Conservation (phyloP, 2,888 invertebrate genomes). For the Drosophila crucigera region DNA sequence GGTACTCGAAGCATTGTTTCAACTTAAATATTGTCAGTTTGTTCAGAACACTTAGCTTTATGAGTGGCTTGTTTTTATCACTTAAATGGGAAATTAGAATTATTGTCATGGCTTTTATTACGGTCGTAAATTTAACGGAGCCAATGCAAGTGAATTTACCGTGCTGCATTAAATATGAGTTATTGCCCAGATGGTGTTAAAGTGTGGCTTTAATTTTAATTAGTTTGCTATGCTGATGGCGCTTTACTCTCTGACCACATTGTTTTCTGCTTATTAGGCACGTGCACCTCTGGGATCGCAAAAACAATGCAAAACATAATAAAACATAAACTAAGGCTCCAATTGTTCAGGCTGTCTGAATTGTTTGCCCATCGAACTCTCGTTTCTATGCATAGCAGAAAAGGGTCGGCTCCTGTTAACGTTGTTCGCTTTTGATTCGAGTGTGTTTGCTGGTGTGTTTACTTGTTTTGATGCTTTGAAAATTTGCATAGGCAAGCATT, state of each 20-base stretch:
- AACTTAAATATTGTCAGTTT: conserved; percentile 36
- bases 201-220: conserved; percentile 73
- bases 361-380: conserved; percentile 39
- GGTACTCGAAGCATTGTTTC: neutral
- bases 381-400: conserved; percentile 29
- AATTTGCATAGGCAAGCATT: conserved; percentile 74
- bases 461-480: conserved; percentile 31
- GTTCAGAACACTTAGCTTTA: conserved; percentile 7
- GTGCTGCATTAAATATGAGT: conserved; percentile 61
- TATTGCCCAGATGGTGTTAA: conserved; percentile 66
- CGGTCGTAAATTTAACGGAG: conserved; percentile 59
- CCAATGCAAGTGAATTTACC: conserved; percentile 60
- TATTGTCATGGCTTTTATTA: conserved; percentile 72
- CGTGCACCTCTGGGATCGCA: conserved; percentile 20
- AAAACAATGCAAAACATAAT: conserved; percentile 22
- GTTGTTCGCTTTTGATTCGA: conserved; percentile 36
- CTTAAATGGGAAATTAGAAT: conserved; percentile 66
- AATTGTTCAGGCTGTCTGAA: conserved; percentile 37
- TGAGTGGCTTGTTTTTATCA: conserved; percentile 56
- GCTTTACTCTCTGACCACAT: conserved; percentile 21
- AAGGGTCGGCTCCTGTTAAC: conserved; percentile 22
- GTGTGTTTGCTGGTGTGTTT: conserved; percentile 25
- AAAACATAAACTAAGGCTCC: conserved; percentile 37
- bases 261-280: conserved; percentile 28
- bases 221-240: conserved; percentile 65